Evolutionary conservation across 2,797 vertebrate genomes (phyloP).

Genomic region (Botia kubotai): DNA sequence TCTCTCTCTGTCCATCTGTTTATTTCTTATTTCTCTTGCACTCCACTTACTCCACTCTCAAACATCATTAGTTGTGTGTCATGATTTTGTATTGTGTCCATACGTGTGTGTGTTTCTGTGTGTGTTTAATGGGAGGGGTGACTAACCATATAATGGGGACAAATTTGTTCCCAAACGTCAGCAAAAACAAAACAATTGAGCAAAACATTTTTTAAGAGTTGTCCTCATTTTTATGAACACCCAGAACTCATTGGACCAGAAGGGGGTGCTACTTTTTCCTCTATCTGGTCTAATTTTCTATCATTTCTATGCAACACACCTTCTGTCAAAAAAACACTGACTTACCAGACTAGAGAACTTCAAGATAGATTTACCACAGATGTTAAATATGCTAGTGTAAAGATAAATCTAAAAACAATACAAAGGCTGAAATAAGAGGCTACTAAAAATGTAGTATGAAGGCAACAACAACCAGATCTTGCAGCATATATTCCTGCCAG

Average conservation of each 20-base stretch:
- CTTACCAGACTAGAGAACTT: background rate
- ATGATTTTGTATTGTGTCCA: background rate
- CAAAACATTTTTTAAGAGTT: no score
- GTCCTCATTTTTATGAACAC: no score
- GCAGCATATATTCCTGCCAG: background rate
- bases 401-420: background rate
- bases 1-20: slow-evolving; percentile 15
- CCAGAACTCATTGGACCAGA: slow-evolving; percentile 44
- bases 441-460: background rate
- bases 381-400: background rate
- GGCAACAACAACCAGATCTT: background rate
- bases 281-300: background rate
- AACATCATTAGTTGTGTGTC: background rate
- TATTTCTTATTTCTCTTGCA: background rate
- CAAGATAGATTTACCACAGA: background rate
- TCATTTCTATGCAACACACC: background rate
- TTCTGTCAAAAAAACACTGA: background rate
- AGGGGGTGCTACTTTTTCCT: slow-evolving; percentile 59
- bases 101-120: no score
- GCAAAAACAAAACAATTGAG: no score
- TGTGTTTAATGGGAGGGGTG: no score
- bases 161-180: no score
- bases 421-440: background rate
- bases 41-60: background rate
- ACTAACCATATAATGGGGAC: no score